Percentiles rank a stretch among this genome's conserved stretches.
phyloP scores from a whole-genome alignment of 2,113 vertebrate species.

The Myotis davidii region DNA sequence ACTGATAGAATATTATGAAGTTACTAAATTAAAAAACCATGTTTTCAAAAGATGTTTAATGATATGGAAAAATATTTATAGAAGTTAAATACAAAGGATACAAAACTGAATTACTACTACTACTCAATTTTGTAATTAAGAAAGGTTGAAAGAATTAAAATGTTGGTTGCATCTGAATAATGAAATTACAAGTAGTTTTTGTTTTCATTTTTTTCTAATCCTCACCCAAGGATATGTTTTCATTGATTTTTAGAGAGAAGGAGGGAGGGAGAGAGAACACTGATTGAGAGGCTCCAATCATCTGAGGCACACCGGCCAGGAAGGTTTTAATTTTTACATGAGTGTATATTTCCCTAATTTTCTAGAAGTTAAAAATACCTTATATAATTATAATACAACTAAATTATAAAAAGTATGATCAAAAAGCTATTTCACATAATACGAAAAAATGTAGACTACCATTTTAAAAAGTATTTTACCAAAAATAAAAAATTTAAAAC shows the following conservation, averaged over 20 bases:
- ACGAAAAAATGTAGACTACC: neutral
- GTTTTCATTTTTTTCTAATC: neutral
- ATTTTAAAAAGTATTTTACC: neutral
- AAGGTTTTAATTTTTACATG: neutral
- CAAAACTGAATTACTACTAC: neutral
- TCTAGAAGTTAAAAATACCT: neutral
- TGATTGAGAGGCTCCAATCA: neutral
- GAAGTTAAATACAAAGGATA: conserved; percentile 14
- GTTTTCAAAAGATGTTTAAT: conserved; percentile 47
- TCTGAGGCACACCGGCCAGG: neutral
- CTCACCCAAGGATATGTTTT: neutral
- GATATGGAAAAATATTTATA: neutral
- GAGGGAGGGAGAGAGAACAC: neutral
- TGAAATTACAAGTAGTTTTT: conserved; percentile 1
- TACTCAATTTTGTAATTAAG: neutral
- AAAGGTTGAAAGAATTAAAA: conserved; percentile 40
- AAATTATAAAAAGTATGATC: neutral
- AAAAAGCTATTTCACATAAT: neutral
- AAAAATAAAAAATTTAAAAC: neutral
- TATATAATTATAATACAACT: neutral
- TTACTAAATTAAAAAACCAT: conserved; percentile 10
- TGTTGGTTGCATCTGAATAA: neutral
- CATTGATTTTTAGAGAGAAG: neutral
- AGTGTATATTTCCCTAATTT: neutral
- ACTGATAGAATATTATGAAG: neutral